phyloP scores from a whole-genome alignment of 2,113 vertebrate genomes.

The Nibea albiflora region DNA sequence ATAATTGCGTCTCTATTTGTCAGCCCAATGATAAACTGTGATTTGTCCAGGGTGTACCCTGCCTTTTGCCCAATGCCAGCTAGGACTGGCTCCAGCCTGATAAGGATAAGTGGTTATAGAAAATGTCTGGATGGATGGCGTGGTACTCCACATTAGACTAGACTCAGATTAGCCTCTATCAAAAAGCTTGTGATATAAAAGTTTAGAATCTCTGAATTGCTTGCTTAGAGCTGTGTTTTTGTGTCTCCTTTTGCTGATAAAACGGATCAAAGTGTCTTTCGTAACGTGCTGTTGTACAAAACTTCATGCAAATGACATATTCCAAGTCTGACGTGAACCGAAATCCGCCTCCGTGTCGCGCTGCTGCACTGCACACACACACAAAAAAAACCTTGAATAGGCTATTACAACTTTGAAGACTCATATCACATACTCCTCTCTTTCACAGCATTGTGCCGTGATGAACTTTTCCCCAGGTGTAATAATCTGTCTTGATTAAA shows the following conservation, averaged over 20 bases:
- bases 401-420: not conserved
- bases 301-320: not conserved
- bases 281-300: not conserved
- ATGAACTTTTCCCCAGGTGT: slow-evolving; percentile 37
- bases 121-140: too few species aligned
- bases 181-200: too few species aligned
- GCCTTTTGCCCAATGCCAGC: too few species aligned
- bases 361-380: not conserved
- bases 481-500: slow-evolving; percentile 59
- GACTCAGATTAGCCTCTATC: too few species aligned
- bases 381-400: not conserved
- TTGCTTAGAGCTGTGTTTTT: not conserved
- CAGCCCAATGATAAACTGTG: too few species aligned
- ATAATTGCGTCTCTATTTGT: too few species aligned
- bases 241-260: not conserved
- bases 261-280: not conserved
- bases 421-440: slow-evolving; percentile 10
- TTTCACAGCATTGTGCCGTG: slow-evolving; percentile 13
- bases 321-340: not conserved
- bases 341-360: not conserved
- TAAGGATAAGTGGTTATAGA: too few species aligned
- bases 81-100: too few species aligned
- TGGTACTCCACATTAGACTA: too few species aligned
- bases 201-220: too few species aligned
- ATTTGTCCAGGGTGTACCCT: too few species aligned